Percentiles rank a stretch among this genome's conserved stretches.
These are phyloP conservation scores for Apamea crenata DNA, from an alignment of 2,888 invertebrate species.

Conservation along the genomic window DNA sequence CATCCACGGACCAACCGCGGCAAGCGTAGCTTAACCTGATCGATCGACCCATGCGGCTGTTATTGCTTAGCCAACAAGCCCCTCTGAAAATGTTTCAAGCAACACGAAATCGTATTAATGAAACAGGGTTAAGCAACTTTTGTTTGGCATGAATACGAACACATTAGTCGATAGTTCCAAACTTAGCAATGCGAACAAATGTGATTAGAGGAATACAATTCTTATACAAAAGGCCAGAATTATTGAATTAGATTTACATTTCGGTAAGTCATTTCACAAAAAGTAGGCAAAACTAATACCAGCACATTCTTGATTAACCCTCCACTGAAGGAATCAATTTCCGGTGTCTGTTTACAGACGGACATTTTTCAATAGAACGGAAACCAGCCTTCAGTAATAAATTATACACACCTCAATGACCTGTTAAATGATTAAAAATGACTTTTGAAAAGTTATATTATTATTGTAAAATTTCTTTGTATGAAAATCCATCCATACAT, in stretches of 20 bases:
- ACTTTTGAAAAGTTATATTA: background rate
- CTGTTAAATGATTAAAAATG: background rate
- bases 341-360: slow-evolving; percentile 9
- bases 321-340: slow-evolving; percentile 32
- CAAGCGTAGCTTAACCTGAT: too few relatives aligned
- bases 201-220: background rate
- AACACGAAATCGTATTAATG: background rate
- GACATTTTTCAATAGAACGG: slow-evolving; percentile 22
- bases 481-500: too few relatives aligned
- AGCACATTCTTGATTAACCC: slow-evolving; percentile 18
- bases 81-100: background rate
- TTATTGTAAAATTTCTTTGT: background rate
- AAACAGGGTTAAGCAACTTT: background rate
- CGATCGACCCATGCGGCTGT: too few relatives aligned
- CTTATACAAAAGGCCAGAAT: background rate
- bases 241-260: slow-evolving; percentile 2
- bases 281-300: background rate
- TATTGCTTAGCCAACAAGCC: too few relatives aligned
- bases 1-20: too few relatives aligned
- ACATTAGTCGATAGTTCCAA: background rate
- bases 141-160: background rate
- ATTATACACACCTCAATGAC: slow-evolving; percentile 5
- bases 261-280: background rate
- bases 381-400: slow-evolving; percentile 1
- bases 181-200: background rate